These are phyloP conservation scores for Seladonia tumulorum DNA, from an alignment of 2,888 invertebrate species.

Conservation along the genomic window DNA sequence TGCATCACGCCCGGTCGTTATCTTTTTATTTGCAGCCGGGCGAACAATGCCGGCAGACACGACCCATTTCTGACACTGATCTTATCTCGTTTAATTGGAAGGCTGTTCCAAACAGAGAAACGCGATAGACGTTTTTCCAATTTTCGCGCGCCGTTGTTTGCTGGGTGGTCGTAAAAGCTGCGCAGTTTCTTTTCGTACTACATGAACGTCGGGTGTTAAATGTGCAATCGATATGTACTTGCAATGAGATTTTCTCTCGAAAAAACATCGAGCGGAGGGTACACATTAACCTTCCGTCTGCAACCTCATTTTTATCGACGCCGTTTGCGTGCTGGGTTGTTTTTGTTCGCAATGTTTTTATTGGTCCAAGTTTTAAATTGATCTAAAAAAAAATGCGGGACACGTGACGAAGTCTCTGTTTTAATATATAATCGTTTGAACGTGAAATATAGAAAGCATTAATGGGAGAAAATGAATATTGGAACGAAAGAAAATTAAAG, in stretches of 20 bases:
- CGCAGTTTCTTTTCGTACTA: not conserved
- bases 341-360: not conserved
- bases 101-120: not conserved
- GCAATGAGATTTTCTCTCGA: not conserved
- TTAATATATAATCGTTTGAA: not conserved
- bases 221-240: not conserved
- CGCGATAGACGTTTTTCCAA: not conserved
- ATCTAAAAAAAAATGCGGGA: not conserved
- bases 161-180: not conserved
- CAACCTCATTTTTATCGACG: not conserved
- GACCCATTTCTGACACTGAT: constrained; percentile 31
- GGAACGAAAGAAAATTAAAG: no score
- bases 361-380: not conserved
- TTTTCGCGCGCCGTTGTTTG: not conserved
- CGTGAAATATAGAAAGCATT: no score
- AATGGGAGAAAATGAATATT: no score
- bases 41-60: constrained; percentile 15
- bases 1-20: constrained; percentile 14
- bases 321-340: not conserved
- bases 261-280: no score
- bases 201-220: not conserved
- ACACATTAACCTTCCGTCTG: not conserved
- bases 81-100: not conserved
- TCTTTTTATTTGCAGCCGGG: constrained; percentile 26
- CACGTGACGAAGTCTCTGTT: not conserved